Evolutionary conservation across 1,140 invertebrate species (phyloP).

Genomic region (Aphelinus certus): DNA sequence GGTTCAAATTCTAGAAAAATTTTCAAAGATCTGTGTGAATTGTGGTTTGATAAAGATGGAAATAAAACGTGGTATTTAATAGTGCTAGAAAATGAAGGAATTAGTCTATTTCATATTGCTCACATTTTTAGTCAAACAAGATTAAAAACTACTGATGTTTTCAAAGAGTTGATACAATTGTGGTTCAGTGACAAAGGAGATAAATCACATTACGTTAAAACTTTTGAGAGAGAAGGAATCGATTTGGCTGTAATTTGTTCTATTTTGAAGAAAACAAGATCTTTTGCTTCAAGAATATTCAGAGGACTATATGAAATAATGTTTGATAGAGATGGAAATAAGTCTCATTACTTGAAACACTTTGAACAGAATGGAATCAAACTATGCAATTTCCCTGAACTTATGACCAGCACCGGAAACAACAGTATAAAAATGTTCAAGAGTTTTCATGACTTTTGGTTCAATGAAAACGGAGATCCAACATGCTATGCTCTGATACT

Average conservation of each 20-base stretch:
- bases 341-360: conserved; percentile 42
- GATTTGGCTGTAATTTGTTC: too few relatives aligned
- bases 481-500: neutral
- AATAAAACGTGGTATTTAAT: conserved; percentile 9
- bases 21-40: conserved; percentile 35
- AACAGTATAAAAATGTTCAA: neutral
- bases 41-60: conserved; percentile 43
- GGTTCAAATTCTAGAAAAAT: conserved; percentile 39
- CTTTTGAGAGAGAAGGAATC: too few relatives aligned
- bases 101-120: neutral
- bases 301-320: conserved; percentile 2
- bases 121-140: conserved; percentile 36
- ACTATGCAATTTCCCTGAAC: conserved; percentile 40
- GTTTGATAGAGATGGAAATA: conserved; percentile 45
- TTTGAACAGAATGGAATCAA: conserved; percentile 23
- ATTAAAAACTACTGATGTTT: conserved; percentile 34
- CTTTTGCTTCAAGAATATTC: too few relatives aligned
- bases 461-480: conserved; percentile 4
- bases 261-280: too few relatives aligned
- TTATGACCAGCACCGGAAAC: conserved; percentile 38
- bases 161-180: conserved; percentile 35
- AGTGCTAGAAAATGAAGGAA: neutral
- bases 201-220: too few relatives aligned
- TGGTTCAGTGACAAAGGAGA: neutral
- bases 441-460: conserved; percentile 12